Percentiles rank a stretch among this genome's conserved stretches.
phyloP scores from a whole-genome alignment of 2,797 vertebrate genomes.

The Poeciliopsis presidionis region DNA sequence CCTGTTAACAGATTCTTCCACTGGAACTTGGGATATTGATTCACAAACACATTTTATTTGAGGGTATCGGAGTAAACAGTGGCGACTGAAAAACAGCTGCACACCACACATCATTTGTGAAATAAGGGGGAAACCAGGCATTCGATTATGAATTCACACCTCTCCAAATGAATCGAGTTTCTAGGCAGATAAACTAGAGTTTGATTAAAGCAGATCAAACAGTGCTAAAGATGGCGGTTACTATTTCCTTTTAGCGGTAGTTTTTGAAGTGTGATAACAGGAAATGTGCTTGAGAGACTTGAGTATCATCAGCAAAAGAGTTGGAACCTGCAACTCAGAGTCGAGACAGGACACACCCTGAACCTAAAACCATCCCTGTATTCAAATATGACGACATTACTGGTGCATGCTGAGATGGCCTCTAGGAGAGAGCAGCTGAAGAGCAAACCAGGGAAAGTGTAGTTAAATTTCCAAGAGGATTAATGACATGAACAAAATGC shows the following conservation, averaged over 20 bases:
- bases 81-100: not conserved
- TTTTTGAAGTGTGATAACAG: conserved; percentile 2
- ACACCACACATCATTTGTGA: not conserved
- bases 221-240: not conserved
- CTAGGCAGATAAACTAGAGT: no score
- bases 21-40: not conserved
- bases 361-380: conserved; percentile 11
- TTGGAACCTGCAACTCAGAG: conserved; percentile 13
- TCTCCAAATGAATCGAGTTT: no score
- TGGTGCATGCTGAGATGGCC: conserved; percentile 33
- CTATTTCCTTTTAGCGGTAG: not conserved
- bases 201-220: no score
- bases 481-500: conserved; percentile 51
- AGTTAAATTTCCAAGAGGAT: conserved; percentile 64
- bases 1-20: not conserved
- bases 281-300: conserved; percentile 21
- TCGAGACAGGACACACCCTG: conserved; percentile 12
- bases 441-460: conserved; percentile 45
- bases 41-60: not conserved
- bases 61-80: not conserved
- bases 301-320: conserved; percentile 14
- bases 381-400: conserved; percentile 22
- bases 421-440: conserved; percentile 35
- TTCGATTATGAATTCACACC: no score
- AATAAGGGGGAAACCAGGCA: not conserved